phyloP scores from a whole-genome alignment of 2,113 vertebrate species.

The Phyllopteryx taeniolatus region DNA sequence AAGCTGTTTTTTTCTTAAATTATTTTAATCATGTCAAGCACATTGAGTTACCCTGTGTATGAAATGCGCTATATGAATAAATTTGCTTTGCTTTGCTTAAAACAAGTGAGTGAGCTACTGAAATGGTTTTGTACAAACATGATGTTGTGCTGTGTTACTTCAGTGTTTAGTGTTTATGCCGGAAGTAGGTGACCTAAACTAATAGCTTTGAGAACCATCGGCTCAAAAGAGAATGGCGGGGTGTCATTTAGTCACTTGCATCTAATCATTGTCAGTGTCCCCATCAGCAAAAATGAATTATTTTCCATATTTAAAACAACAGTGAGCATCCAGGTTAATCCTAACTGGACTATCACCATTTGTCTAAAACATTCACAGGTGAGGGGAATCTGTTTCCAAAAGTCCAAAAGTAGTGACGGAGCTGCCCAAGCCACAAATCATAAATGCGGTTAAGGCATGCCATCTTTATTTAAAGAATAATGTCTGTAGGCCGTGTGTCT shows the following conservation, averaged over 20 bases:
- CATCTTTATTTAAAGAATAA: slow-evolving; percentile 62
- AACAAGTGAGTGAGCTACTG: no score
- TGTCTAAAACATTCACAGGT: slow-evolving; percentile 31
- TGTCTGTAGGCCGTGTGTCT: slow-evolving; percentile 42
- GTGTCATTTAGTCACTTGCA: slow-evolving; percentile 28
- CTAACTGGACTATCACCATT: slow-evolving; percentile 52
- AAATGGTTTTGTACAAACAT: no score
- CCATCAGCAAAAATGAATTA: slow-evolving; percentile 44
- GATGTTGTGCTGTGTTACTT: no score
- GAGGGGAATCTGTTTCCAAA: slow-evolving; percentile 20
- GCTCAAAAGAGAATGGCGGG: neutral
- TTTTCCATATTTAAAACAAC: slow-evolving; percentile 55
- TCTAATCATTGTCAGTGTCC: slow-evolving; percentile 49
- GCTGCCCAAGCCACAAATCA: slow-evolving; percentile 7
- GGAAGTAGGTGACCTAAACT: neutral
- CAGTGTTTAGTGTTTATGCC: no score
- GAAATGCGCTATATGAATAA: no score
- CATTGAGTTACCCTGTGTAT: no score
- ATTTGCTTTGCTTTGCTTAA: no score
- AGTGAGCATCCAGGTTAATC: slow-evolving; percentile 60
- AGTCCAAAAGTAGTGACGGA: slow-evolving; percentile 2
- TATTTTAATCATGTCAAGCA: no score
- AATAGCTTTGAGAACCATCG: neutral
- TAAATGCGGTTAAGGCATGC: slow-evolving; percentile 25
- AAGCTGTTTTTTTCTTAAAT: no score